Percentiles rank a stretch among this genome's conserved stretches.
phyloP scores from a whole-genome alignment of 2,113 vertebrate genomes.

The Hydrochoerus hydrochaeris region DNA sequence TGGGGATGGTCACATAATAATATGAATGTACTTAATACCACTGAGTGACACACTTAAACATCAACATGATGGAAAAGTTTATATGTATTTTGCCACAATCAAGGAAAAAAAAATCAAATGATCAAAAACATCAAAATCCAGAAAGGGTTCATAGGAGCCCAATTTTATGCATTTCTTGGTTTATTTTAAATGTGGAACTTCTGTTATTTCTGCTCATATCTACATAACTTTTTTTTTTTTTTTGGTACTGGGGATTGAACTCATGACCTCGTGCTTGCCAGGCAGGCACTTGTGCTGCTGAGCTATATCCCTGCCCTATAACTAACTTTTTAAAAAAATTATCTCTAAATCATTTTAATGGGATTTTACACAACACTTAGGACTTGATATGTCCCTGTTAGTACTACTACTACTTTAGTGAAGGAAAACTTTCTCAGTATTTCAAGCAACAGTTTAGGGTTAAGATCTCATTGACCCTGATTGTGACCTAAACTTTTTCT shows the following conservation, averaged over 20 bases:
- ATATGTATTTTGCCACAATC: too few species aligned
- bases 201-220: background rate
- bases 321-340: too few species aligned
- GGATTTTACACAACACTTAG: background rate
- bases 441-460: background rate
- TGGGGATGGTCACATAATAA: background rate
- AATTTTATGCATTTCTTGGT: background rate
- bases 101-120: background rate
- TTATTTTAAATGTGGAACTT: background rate
- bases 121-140: background rate
- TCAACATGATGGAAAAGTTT: too few species aligned
- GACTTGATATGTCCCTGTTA: background rate
- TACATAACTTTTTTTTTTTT: background rate
- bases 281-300: too few species aligned
- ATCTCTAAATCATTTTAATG: background rate
- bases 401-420: background rate
- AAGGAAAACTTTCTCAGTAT: background rate
- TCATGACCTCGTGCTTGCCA: too few species aligned
- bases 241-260: too few species aligned
- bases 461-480: background rate
- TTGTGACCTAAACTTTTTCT: background rate
- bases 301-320: too few species aligned
- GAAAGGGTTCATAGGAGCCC: background rate
- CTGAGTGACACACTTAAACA: too few species aligned
- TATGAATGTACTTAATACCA: background rate